Evolutionary conservation across 1,140 invertebrate species (phyloP), one percentile per base, ranked within the genome.

Genomic region (Adelges cooleyi): DNA sequence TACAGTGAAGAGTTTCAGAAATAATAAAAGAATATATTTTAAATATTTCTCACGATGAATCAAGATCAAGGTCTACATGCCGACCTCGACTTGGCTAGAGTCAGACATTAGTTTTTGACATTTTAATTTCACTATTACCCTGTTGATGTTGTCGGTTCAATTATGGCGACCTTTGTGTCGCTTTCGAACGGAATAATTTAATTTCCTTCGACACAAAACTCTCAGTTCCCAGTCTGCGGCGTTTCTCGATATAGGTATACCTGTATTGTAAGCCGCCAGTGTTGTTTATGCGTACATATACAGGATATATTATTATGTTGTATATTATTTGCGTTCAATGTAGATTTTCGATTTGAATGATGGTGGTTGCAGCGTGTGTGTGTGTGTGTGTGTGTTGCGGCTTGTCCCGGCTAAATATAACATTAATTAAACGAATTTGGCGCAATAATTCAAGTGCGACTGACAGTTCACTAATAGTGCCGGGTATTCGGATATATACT

Each of bases 391-490:
- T 5, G 54, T 59, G 54, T 27, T 44, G 54, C 56, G 56, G 56
- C 56, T 17, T 48, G 56, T 62, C 38, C 56, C 40, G 42, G 25
- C 56, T 48, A 62, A 62, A 62, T 48, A 62, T 46, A 62, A 62
- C 56, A 48, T 62, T 62, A 62, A 62, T 62, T 62, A 62, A 62
- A 62, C 56, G 56, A 62, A 62, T 62, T 62, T 48, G n/a, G 44
- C 40, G 56, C 56, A 29, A 62, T 62, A 62, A 62, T 62, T 62
- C 56, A 62, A 62, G 56, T 62, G 56, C 56, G 56, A 62, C 56
- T 62, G 56, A 62, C 56, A 62, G 56, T 62, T 62, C 56, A 62
- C 56, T 62, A 62, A 62, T 62, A 62, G 56, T 33, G 56, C 42
- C 56, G 42, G 56, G 56, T 23, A 59, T 42, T 48, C 56, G 56